Conservation (phyloP, 1,140 invertebrate species). For the Pseudomyrmex flavicornis region DNA sequence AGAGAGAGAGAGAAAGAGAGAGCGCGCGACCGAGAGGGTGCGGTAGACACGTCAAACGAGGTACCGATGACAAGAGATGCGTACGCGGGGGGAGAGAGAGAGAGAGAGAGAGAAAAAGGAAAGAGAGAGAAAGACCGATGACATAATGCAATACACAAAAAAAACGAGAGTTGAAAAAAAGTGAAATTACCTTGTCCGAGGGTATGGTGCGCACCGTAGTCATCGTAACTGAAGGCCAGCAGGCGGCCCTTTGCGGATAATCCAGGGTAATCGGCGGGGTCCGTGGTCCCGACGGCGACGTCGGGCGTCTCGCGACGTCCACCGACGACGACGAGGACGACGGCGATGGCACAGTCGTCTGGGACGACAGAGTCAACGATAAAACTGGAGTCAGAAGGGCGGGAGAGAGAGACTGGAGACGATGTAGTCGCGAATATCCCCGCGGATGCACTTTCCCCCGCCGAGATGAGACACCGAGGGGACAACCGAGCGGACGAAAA, state of each 20-base stretch:
- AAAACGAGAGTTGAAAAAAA: neutral
- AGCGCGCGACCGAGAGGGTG: constrained; percentile 52
- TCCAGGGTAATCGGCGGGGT: constrained; percentile 73
- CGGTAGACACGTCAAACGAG: constrained; percentile 65
- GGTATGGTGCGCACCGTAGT: constrained; percentile 81
- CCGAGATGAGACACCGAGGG: neutral
- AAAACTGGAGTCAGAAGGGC: neutral
- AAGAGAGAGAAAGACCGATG: neutral
- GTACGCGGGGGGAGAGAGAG: neutral
- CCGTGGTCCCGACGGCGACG: constrained; percentile 70
- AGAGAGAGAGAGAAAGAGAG: too few species aligned
- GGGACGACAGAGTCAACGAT: constrained; percentile 26
- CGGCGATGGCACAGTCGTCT: constrained; percentile 56
- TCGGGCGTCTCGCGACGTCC: constrained; percentile 53
- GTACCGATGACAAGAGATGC: constrained; percentile 34
- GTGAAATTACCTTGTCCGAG: constrained; percentile 81
- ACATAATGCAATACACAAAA: neutral
- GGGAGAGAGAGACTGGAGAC: constrained; percentile 2
- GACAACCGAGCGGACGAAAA: constrained; percentile 56
- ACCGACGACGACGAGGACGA: constrained; percentile 50
- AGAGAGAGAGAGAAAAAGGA: neutral
- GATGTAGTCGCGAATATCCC: neutral
- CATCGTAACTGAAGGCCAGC: constrained; percentile 76
- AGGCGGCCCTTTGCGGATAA: constrained; percentile 66
- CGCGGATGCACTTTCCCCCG: neutral